Evolutionary conservation across 2,888 invertebrate genomes (phyloP).

Genomic region (Monopis laevigella): DNA sequence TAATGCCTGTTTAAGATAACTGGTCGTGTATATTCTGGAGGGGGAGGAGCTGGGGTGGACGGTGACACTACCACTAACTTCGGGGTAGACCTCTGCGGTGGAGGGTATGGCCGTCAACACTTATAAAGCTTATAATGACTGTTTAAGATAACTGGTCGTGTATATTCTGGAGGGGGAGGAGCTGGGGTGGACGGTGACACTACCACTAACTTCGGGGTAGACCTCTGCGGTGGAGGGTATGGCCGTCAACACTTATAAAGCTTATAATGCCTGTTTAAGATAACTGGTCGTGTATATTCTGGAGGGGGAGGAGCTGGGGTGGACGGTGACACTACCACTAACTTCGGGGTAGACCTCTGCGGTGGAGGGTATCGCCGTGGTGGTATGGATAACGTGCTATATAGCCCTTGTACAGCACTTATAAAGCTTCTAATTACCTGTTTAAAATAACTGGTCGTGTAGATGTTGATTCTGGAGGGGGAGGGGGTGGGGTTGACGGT

Average conservation of each 20-base stretch:
- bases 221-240: slow-evolving; percentile 19
- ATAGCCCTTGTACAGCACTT: background rate
- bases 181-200: slow-evolving; percentile 15
- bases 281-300: too few species aligned
- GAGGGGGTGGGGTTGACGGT: slow-evolving; percentile 15
- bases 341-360: slow-evolving; percentile 15
- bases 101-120: slow-evolving; percentile 20
- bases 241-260: too few species aligned
- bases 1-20: slow-evolving; percentile 33
- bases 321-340: slow-evolving; percentile 10
- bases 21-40: too few species aligned
- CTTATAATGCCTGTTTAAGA: slow-evolving; percentile 33
- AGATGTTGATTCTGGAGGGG: slow-evolving; percentile 23
- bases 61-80: slow-evolving; percentile 9
- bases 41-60: slow-evolving; percentile 14
- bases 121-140: too few species aligned
- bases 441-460: slow-evolving; percentile 32
- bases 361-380: slow-evolving; percentile 20
- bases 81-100: slow-evolving; percentile 18
- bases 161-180: too few species aligned
- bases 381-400: too few species aligned
- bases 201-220: slow-evolving; percentile 11
- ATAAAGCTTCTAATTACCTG: slow-evolving; percentile 26
- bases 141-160: slow-evolving; percentile 33
- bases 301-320: slow-evolving; percentile 16